Conservation (phyloP, 2,113 vertebrate genomes). For the Bungarus multicinctus region DNA sequence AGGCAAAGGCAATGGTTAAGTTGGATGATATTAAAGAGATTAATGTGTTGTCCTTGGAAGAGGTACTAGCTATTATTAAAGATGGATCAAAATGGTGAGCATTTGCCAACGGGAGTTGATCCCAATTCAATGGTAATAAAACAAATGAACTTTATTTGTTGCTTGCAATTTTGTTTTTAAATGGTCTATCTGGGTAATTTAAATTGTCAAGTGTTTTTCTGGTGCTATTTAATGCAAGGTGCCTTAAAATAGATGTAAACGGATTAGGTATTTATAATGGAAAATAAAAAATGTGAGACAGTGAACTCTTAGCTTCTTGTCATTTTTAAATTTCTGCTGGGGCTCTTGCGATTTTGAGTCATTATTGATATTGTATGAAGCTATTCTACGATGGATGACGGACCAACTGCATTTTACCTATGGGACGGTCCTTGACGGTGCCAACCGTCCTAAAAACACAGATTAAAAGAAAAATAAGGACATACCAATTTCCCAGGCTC, state of each 20-base stretch:
- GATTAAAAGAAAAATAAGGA: too few relatives aligned
- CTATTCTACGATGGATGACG: not conserved
- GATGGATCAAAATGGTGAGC: not conserved
- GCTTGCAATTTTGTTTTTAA: not conserved
- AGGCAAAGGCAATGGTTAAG: not conserved
- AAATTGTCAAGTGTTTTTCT: not conserved
- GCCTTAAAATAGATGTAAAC: not conserved
- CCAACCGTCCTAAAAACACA: not conserved
- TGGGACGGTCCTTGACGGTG: too few relatives aligned
- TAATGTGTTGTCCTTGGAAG: not conserved
- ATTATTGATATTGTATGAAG: not conserved
- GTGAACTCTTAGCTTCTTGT: not conserved
- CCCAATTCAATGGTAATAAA: not conserved
- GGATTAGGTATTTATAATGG: not conserved
- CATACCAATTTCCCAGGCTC: not conserved
- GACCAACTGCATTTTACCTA: not conserved
- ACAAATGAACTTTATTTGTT: not conserved
- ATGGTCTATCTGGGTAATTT: not conserved
- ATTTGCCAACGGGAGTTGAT: not conserved
- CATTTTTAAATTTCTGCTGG: not conserved
- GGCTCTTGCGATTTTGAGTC: not conserved
- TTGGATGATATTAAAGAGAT: not conserved
- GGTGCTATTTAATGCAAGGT: not conserved
- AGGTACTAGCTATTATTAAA: not conserved
- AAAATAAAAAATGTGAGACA: not conserved